Base-by-base conservation (phyloP, 2,797 vertebrate genomes). In the Sphenodon punctatus region DNA sequence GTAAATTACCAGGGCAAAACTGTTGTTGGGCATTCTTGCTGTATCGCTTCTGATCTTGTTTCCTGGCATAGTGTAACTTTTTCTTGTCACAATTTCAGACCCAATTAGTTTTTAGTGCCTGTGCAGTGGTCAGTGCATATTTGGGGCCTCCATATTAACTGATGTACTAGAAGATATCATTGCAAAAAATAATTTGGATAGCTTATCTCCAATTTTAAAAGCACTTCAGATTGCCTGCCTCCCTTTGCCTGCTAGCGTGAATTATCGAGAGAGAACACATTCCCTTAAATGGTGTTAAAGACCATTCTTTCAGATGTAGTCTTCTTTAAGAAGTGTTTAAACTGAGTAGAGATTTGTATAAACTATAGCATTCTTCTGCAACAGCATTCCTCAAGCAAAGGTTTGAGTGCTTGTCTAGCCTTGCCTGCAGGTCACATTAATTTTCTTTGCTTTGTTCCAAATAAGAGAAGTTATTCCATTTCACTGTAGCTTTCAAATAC, bases 381-480 rank as follows among this genome's bases (percentile, higher is more conserved):
- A 67, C 32, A 43, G 55, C 41, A 80, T 53, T 88, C 87, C 46
- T 87, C 32, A 80, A 69, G 82, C 64, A 36, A 75, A 59, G 7
- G 42, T 49, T 85, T 82, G 84, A 69, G 45, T 43, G 46, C 84
- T 60, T 75, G 69, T 30, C 72, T 71, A 82, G 51, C 77, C 64
- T 84, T 89, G 85, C 48, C 78, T 58, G 58, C 53, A 78, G 53
- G 69, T 41, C 81, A 90, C 0, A 0, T 61, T 78, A 77, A 16
- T 58, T 87, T 82, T 46, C 32, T 61, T 49, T 77, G 61, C 86
- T 81, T 65, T 75, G 82, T 43, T 43, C 60, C 70, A 88, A 88
- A 42, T 63, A 65, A 63, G 10, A 46, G 43, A 65, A 19, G 13
- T 42, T 15, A 23, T 23, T 65, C 2, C 0, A 78, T 74, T 81